Evolutionary conservation across 1,140 invertebrate species (phyloP).

Genomic region (Pseudomyrmex dendroicus): DNA sequence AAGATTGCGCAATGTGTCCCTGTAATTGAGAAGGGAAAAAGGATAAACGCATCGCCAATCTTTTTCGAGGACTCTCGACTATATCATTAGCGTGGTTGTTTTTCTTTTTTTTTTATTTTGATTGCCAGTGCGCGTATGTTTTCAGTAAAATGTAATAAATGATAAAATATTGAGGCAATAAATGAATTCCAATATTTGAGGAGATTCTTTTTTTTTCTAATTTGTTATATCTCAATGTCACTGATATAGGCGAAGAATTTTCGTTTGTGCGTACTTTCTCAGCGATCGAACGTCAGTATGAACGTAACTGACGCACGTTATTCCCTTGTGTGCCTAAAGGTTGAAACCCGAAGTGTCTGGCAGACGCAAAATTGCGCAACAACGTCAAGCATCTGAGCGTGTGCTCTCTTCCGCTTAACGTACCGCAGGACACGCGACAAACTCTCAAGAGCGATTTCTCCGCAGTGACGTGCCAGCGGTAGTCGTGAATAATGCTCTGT

Average conservation of each 20-base stretch:
- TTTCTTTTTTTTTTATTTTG: slow-evolving; percentile 21
- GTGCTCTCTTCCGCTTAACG: slow-evolving; percentile 82
- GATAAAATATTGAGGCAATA: no score
- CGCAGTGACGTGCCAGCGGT: slow-evolving; percentile 73
- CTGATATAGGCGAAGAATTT: background rate
- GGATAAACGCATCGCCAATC: slow-evolving; percentile 13
- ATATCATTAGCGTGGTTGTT: background rate
- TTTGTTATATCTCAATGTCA: no score
- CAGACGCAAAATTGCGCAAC: slow-evolving; percentile 63
- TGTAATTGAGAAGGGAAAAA: slow-evolving; percentile 46
- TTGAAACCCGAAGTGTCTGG: slow-evolving; percentile 37
- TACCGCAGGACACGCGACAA: slow-evolving; percentile 80
- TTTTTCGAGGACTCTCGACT: slow-evolving; percentile 14
- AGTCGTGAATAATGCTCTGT: slow-evolving; percentile 61
- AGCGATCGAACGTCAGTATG: slow-evolving; percentile 33
- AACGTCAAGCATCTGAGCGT: slow-evolving; percentile 78
- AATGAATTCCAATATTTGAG: no score
- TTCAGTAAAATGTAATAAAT: no score
- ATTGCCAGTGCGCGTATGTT: background rate
- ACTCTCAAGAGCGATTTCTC: slow-evolving; percentile 65
- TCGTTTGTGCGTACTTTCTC: background rate
- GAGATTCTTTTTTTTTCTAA: no score
- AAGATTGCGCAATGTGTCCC: slow-evolving; percentile 50
- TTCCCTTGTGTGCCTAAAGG: background rate
- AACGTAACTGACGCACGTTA: background rate